Evolutionary conservation across 1,140 invertebrate species (phyloP), one percentile per base, ranked within the genome.

Genomic region (Adoxophyes honmai): DNA sequence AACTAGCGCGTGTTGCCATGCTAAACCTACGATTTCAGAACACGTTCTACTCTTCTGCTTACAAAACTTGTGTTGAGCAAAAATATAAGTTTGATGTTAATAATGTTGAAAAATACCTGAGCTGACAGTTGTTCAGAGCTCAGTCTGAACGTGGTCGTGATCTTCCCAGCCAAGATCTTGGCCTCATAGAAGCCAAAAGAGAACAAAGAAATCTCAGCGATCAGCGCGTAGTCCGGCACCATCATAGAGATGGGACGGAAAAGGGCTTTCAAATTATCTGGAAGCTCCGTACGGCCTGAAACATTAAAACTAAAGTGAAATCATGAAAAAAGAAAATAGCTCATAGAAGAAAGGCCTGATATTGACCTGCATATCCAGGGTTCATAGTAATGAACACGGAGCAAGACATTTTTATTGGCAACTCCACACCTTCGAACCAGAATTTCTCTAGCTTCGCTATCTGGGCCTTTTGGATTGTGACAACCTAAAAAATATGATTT

Each of bases 331-430:
- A n/a, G n/a, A n/a, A n/a, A n/a, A n/a, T n/a, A n/a, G n/a, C n/a
- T n/a, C n/a, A n/a, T n/a, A n/a, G n/a, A n/a, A n/a, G n/a, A n/a
- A n/a, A n/a, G n/a, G n/a, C n/a, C n/a, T n/a, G n/a, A n/a, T n/a
- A n/a, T n/a, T n/a, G n/a, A 86, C 91, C 96, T 3, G 96, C 96
- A 74, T 98, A 98, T 36, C 96, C 95, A 0, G 96, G 96, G 89
- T 98, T 98, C 96, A 98, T 98, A 0, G 97, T 98, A 59, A 98
- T 98, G 72, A 96, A 97, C 0, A 97, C 94, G 60, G 96, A 96
- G 69, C 95, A 96, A 4, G 94, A 92, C 0, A 94, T 92, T 84
- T 97, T 96, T 1, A 98, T 79, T 0, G 78, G 91, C 1, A 98
- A 75, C 75, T 96, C 95, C 0, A 94, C 95, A 0, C 96, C 96